These are phyloP conservation scores for Acronicta psi DNA, from an alignment of 2,888 invertebrate genomes.

Conservation along the genomic window DNA sequence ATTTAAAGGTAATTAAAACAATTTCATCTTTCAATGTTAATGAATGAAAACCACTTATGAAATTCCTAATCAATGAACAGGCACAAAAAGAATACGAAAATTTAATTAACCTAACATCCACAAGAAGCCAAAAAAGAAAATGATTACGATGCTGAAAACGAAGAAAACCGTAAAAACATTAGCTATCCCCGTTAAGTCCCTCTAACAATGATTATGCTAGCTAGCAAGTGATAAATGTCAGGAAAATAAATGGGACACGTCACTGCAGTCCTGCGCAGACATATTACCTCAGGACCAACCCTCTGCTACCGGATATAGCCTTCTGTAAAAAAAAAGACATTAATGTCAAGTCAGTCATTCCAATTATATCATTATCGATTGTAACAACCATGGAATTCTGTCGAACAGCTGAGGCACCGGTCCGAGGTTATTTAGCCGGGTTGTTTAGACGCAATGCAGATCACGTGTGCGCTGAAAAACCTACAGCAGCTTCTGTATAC, in stretches of 20 bases:
- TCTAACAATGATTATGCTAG: constrained; percentile 33
- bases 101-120: not conserved
- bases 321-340: constrained; percentile 27
- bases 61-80: no score
- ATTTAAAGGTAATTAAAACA: no score
- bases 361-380: constrained; percentile 82
- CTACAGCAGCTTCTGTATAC: constrained; percentile 77
- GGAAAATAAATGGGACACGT: constrained; percentile 30
- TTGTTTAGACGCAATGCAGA: constrained; percentile 89
- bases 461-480: constrained; percentile 86
- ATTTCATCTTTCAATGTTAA: no score
- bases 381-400: constrained; percentile 73
- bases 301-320: constrained; percentile 25
- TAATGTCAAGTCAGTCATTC: constrained; percentile 68
- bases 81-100: not conserved
- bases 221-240: constrained; percentile 48
- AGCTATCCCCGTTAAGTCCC: constrained; percentile 19
- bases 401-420: constrained; percentile 82
- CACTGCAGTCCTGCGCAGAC: constrained; percentile 34
- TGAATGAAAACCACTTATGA: no score
- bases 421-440: constrained; percentile 83
- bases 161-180: constrained; percentile 11
- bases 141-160: constrained; percentile 9
- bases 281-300: constrained; percentile 17
- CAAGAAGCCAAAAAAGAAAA: constrained; percentile 1